Conservation (phyloP, 2,113 vertebrate genomes). For the Gnathonemus echidnorhynchus region DNA sequence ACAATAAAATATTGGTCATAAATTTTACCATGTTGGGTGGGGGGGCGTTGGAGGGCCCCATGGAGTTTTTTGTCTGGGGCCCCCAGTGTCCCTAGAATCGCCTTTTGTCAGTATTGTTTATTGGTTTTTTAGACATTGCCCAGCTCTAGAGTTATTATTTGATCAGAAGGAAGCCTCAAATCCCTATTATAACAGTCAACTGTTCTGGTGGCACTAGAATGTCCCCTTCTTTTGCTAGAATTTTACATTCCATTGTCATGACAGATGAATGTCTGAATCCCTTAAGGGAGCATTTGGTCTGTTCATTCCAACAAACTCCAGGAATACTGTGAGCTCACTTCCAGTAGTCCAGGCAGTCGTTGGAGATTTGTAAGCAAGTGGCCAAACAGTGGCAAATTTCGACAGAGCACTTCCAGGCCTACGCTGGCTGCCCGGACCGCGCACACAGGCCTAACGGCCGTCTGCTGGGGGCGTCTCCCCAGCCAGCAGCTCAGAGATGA, state of each 20-base stretch:
- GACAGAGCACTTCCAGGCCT: neutral
- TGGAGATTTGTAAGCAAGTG: neutral
- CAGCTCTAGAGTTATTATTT: neutral
- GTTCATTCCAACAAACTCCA: neutral
- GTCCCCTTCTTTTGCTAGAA: neutral
- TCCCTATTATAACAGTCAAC: neutral
- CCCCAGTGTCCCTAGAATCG: neutral
- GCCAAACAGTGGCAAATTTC: neutral
- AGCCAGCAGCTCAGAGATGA: conserved; percentile 20
- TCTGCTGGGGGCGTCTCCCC: neutral
- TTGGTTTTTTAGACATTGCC: neutral
- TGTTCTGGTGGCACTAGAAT: neutral
- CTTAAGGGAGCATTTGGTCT: neutral
- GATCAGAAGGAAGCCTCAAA: neutral
- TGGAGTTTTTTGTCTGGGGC: neutral
- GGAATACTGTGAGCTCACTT: neutral
- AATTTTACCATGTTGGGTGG: neutral
- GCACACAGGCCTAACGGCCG: neutral
- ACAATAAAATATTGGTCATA: neutral
- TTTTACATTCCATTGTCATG: neutral
- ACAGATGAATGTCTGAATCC: neutral
- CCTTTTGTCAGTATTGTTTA: neutral
- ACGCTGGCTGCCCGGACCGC: neutral
- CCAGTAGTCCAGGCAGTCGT: neutral
- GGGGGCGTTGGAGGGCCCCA: neutral